These are phyloP conservation scores for Eulemur coronatus DNA, from an alignment of 2,797 vertebrate genomes.

Conservation along the genomic window DNA sequence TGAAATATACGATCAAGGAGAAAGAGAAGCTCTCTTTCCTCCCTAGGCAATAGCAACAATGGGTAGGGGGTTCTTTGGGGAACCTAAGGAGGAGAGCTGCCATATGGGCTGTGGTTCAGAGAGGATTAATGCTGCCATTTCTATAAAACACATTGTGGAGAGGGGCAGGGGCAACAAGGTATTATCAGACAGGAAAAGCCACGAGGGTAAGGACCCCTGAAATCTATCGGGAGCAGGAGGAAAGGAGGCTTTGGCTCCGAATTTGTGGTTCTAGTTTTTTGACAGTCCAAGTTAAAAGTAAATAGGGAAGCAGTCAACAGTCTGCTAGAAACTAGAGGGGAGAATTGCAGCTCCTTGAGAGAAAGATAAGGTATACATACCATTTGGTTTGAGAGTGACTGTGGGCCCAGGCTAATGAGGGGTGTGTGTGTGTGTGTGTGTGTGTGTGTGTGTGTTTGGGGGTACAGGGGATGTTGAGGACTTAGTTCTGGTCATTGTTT, in stretches of 20 bases:
- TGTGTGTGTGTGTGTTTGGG: too few relatives aligned
- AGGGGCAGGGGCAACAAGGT: neutral
- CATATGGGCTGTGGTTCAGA: neutral
- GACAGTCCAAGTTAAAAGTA: neutral
- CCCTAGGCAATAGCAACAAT: neutral
- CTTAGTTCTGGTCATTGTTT: neutral
- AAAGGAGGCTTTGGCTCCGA: neutral
- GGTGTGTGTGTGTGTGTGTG: fast-evolving
- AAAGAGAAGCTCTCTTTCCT: neutral
- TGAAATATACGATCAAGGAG: neutral
- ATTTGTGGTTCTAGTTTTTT: neutral
- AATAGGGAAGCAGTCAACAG: fast-evolving
- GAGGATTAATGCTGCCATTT: neutral
- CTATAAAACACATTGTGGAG: neutral
- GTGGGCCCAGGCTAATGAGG: fast-evolving
- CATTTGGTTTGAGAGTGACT: neutral
- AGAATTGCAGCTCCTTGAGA: neutral
- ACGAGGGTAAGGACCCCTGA: neutral
- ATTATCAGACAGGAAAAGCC: neutral
- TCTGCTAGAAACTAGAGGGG: neutral
- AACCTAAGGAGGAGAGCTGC: neutral
- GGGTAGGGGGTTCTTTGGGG: neutral
- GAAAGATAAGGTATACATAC: neutral
- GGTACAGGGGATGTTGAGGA: fast-evolving
- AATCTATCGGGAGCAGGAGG: neutral